Percentiles rank a stretch among this genome's conserved stretches.
Conservation (phyloP, 2,113 vertebrate species). For the Gasterosteus nipponicus region DNA sequence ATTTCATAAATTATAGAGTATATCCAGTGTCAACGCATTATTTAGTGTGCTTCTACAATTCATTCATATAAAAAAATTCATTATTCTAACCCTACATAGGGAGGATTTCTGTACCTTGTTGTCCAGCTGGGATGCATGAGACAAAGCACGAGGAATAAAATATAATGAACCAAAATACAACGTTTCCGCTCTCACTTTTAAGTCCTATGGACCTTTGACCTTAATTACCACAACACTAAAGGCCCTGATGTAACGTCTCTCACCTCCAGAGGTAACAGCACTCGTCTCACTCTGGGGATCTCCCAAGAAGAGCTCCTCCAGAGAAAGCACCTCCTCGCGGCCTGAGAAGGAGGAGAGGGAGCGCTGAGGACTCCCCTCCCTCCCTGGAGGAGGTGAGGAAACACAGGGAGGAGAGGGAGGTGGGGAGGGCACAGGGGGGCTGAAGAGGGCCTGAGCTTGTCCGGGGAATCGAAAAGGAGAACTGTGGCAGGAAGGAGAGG, state of each 20-base stretch:
- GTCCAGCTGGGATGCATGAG: constrained; percentile 26
- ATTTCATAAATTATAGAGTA: accelerated
- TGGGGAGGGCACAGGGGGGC: constrained; percentile 33
- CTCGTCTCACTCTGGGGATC: constrained; percentile 66
- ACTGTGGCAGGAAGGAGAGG: constrained; percentile 17
- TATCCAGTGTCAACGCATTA: neutral
- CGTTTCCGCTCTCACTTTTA: neutral
- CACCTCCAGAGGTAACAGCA: constrained; percentile 72
- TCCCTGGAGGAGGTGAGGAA: neutral
- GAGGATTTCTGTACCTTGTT: constrained; percentile 9
- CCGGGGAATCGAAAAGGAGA: constrained; percentile 57
- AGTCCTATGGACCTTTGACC: neutral
- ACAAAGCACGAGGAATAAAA: neutral
- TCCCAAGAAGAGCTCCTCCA: constrained; percentile 81
- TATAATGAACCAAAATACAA: neutral
- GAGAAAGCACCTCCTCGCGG: constrained; percentile 74
- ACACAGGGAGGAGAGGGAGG: constrained; percentile 15
- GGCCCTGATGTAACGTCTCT: constrained; percentile 35
- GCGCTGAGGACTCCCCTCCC: neutral
- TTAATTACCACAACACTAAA: neutral
- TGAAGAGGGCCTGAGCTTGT: constrained; percentile 38
- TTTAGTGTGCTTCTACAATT: neutral
- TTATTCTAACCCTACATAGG: neutral
- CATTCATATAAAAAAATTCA: neutral
- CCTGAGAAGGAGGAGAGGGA: constrained; percentile 56